Evolutionary conservation across 2,888 invertebrate genomes (phyloP).

Genomic region (Bimastos eiseni): DNA sequence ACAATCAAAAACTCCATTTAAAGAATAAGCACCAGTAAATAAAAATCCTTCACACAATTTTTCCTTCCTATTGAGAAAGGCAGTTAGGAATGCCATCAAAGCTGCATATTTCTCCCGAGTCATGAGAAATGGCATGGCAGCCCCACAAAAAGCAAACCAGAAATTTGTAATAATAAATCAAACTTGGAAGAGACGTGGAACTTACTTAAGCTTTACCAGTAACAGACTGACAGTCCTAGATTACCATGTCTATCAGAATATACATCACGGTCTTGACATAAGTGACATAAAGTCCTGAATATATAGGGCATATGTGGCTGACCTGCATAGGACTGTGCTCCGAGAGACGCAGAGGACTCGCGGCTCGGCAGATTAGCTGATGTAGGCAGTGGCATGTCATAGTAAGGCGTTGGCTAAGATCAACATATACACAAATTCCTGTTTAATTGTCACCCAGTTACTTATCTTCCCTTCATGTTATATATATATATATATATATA

Average conservation of each 20-base stretch:
- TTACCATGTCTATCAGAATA: not conserved
- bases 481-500: no score
- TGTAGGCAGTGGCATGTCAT: constrained; percentile 29
- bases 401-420: constrained; percentile 18
- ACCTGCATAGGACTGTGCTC: constrained; percentile 26
- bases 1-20: not conserved
- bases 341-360: constrained; percentile 1
- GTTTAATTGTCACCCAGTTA: not conserved
- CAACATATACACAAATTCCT: not conserved
- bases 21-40: not conserved
- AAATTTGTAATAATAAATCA: not conserved
- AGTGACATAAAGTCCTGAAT: no score
- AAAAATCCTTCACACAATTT: not conserved
- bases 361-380: constrained; percentile 22
- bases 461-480: no score
- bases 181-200: not conserved
- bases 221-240: not conserved
- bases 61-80: not conserved
- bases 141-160: no score
- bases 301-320: not conserved
- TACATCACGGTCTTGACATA: no score
- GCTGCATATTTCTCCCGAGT: no score
- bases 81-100: not conserved
- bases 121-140: no score
- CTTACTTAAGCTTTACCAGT: not conserved